Conservation (phyloP, 35 echinoderm and acorn worm genomes). For the Amphiura filiformis region DNA sequence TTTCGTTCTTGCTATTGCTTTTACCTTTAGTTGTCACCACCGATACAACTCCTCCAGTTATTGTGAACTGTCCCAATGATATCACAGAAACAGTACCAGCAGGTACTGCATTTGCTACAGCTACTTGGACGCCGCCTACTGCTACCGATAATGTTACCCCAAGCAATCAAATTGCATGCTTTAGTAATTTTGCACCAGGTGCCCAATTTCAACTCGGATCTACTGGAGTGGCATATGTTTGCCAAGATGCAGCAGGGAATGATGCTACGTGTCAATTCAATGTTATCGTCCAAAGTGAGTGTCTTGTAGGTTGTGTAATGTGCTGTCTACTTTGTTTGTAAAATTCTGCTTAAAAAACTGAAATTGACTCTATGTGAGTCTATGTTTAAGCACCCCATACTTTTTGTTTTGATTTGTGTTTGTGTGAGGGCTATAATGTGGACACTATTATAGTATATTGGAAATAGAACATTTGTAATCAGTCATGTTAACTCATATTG, state of each 20-base stretch:
- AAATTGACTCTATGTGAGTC: too few relatives aligned
- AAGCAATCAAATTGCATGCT: not conserved
- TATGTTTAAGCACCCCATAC: too few relatives aligned
- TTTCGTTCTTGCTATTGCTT: too few relatives aligned
- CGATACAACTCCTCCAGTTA: conserved; percentile 16
- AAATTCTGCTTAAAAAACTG: too few relatives aligned
- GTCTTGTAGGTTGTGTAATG: not conserved
- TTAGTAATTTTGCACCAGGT: not conserved
- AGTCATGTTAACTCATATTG: too few relatives aligned
- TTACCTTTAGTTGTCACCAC: not conserved
- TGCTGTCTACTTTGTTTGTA: too few relatives aligned
- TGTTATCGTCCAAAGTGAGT: conserved; percentile 46
- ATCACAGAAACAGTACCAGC: conserved; percentile 4
- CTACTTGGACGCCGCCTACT: conserved; percentile 35
- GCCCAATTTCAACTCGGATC: conserved; percentile 36
- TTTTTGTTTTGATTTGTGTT: too few relatives aligned
- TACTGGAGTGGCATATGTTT: conserved; percentile 57
- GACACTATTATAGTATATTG: too few relatives aligned
- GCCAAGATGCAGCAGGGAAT: conserved; percentile 55
- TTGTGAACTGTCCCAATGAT: conserved; percentile 42
- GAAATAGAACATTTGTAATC: too few relatives aligned
- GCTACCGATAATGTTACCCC: conserved; percentile 51
- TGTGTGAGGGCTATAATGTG: too few relatives aligned
- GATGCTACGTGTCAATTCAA: conserved; percentile 37
- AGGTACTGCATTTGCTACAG: conserved; percentile 14